A percentile compares a stretch with the other conserved stretches of the same genome.
phyloP scores from a whole-genome alignment of 2,888 invertebrate genomes.

The Himalopsyche tibetana region DNA sequence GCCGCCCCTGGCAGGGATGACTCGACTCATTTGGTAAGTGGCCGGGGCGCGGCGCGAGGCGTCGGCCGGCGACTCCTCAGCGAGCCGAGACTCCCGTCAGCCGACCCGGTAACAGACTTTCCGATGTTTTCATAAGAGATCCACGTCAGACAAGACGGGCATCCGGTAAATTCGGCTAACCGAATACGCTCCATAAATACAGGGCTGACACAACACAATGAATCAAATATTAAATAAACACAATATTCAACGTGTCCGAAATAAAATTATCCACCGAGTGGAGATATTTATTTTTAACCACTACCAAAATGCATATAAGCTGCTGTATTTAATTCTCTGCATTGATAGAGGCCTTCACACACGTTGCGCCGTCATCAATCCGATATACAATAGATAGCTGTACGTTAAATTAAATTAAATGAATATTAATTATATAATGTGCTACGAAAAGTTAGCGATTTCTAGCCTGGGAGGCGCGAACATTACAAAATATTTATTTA shows the following conservation, averaged over 20 bases:
- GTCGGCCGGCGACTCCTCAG: slow-evolving; percentile 4
- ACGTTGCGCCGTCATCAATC: too few relatives aligned
- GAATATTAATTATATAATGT: too few relatives aligned
- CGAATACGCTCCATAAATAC: background rate
- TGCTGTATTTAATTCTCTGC: too few relatives aligned
- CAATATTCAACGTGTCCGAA: background rate
- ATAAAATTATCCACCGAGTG: too few relatives aligned
- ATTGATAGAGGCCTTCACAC: too few relatives aligned
- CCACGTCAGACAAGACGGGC: slow-evolving; percentile 6
- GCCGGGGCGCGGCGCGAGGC: slow-evolving; percentile 5
- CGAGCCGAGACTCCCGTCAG: background rate
- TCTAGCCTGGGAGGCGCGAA: too few relatives aligned
- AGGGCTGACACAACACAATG: slow-evolving; percentile 30
- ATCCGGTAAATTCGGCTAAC: slow-evolving; percentile 28
- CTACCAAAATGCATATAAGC: too few relatives aligned
- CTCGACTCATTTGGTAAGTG: slow-evolving; percentile 20
- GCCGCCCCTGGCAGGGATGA: slow-evolving; percentile 1
- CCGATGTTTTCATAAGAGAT: slow-evolving; percentile 30
- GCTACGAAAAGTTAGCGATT: too few relatives aligned
- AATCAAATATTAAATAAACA: slow-evolving; percentile 34
- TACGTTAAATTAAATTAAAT: too few relatives aligned
- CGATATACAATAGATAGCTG: too few relatives aligned
- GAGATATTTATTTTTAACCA: too few relatives aligned
- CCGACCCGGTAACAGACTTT: slow-evolving; percentile 3
- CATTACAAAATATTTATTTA: too few relatives aligned